A percentile compares a stretch with the other conserved stretches of the same genome.
Evolutionary conservation across 37 sponge, comb jelly and placozoan species (phyloP).

Genomic region (Tethya wilhelma): DNA sequence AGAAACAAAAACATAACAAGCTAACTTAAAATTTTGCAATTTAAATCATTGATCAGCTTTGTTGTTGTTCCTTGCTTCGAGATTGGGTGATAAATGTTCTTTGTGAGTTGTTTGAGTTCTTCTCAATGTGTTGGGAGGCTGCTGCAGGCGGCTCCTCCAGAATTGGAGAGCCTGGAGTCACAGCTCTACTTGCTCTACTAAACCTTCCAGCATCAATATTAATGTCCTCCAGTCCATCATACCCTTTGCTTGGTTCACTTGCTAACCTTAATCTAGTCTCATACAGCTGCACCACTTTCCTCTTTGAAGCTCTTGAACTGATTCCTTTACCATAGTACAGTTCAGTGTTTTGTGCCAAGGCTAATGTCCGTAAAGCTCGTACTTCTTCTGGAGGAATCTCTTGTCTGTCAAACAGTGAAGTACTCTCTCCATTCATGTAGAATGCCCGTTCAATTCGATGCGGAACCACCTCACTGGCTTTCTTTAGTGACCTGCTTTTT

Average conservation of each 20-base stretch:
- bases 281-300: not conserved
- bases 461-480: conserved; percentile 15
- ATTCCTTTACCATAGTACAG: conserved; percentile 56
- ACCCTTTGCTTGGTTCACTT: not conserved
- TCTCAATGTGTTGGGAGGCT: too few relatives aligned
- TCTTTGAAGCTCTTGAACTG: conserved; percentile 7
- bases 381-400: conserved; percentile 30
- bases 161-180: conserved; percentile 15
- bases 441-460: conserved; percentile 36
- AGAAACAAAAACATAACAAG: too few relatives aligned
- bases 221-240: not conserved
- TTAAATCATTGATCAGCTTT: not conserved
- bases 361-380: not conserved
- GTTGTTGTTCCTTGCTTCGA: not conserved
- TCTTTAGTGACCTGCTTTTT: conserved; percentile 3
- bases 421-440: conserved; percentile 55
- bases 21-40: too few relatives aligned
- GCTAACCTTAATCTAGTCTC: not conserved
- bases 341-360: conserved; percentile 19
- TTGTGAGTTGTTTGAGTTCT: not conserved
- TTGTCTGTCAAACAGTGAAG: conserved; percentile 12
- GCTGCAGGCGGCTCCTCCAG: conserved; percentile 1
- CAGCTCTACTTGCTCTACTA: not conserved
- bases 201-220: not conserved
- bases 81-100: conserved; percentile 6